Percentiles rank a stretch among this genome's conserved stretches.
phyloP scores from a whole-genome alignment of 2,888 invertebrate genomes.

The Netelia melanura region DNA sequence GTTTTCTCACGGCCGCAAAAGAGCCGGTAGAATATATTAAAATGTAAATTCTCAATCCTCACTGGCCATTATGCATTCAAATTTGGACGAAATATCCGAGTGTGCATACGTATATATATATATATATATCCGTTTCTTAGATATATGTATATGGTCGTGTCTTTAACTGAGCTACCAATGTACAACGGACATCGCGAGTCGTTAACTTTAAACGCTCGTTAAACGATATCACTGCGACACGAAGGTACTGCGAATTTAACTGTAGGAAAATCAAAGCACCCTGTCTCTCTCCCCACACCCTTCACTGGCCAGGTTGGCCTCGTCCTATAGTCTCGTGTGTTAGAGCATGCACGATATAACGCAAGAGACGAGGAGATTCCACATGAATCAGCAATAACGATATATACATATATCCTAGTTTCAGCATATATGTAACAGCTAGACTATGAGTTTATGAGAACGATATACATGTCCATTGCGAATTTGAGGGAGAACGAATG shows the following conservation, averaged over 20 bases:
- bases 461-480: neutral
- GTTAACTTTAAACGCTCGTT: constrained; percentile 66
- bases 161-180: constrained; percentile 35
- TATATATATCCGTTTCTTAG: neutral
- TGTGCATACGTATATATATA: neutral
- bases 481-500: neutral
- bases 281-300: neutral
- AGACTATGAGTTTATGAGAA: neutral
- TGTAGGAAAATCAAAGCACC: constrained; percentile 44
- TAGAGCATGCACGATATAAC: constrained; percentile 19
- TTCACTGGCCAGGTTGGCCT: neutral
- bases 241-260: constrained; percentile 46
- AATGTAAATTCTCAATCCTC: constrained; percentile 66
- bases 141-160: constrained; percentile 18
- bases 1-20: constrained; percentile 26
- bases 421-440: no score
- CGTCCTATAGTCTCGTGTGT: neutral
- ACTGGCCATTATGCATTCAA: constrained; percentile 65
- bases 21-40: constrained; percentile 64
- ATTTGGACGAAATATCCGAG: constrained; percentile 59
- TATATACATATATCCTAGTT: neutral
- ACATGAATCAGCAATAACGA: neutral
- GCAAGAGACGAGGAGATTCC: neutral
- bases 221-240: constrained; percentile 59
- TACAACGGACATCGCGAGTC: constrained; percentile 57